These are phyloP conservation scores for Hippocampus comes DNA, from an alignment of 2,113 vertebrate genomes.

Conservation along the genomic window DNA sequence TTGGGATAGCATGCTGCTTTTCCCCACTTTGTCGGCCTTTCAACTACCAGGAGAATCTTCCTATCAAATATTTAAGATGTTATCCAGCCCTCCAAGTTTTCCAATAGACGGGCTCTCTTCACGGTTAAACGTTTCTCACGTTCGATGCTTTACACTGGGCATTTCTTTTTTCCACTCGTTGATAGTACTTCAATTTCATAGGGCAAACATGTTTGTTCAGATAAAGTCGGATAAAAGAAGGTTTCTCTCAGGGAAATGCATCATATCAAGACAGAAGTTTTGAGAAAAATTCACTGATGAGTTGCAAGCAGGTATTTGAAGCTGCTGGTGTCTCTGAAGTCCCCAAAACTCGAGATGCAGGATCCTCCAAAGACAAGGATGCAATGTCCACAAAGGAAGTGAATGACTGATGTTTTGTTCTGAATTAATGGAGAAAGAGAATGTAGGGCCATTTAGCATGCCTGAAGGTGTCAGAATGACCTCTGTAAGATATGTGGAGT, in stretches of 20 bases:
- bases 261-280: not conserved
- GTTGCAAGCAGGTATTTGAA: not conserved
- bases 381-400: not conserved
- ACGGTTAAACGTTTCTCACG: conserved; percentile 18
- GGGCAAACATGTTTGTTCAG: not conserved
- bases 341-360: not conserved
- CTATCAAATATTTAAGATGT: conserved; percentile 79
- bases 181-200: not conserved
- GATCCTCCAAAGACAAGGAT: not conserved
- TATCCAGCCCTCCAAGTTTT: conserved; percentile 63
- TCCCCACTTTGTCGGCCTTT: conserved; percentile 28
- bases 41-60: conserved; percentile 59
- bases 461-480: not conserved
- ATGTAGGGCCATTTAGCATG: not conserved
- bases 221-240: not conserved
- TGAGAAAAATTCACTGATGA: not conserved
- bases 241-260: not conserved
- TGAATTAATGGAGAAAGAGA: not conserved
- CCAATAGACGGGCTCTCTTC: conserved; percentile 35
- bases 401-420: not conserved
- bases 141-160: conserved; percentile 6
- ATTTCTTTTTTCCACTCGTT: not conserved
- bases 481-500: not conserved
- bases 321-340: not conserved
- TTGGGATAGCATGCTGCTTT: not conserved